phyloP scores from a whole-genome alignment of 2,888 invertebrate genomes.

The Hybos culiciformis region DNA sequence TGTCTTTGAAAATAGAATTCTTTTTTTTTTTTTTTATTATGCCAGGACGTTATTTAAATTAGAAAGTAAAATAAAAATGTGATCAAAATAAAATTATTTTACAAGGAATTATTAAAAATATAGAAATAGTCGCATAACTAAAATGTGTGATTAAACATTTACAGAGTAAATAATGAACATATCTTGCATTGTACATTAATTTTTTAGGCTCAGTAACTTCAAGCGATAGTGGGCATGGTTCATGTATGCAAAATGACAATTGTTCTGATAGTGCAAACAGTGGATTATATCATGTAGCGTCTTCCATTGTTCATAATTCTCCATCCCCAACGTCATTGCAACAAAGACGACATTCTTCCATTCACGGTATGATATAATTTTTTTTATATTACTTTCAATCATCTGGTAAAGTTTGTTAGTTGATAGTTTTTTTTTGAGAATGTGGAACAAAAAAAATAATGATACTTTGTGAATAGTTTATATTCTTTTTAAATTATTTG shows the following conservation, averaged over 20 bases:
- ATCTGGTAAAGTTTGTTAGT: neutral
- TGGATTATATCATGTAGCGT: slow-evolving; percentile 21
- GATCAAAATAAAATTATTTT: slow-evolving; percentile 10
- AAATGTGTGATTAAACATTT: neutral
- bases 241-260: slow-evolving; percentile 45
- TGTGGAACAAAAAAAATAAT: slow-evolving; percentile 3
- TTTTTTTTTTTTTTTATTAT: no score
- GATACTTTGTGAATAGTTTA: slow-evolving; percentile 9
- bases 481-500: slow-evolving; percentile 7
- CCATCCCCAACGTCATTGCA: slow-evolving; percentile 35
- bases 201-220: slow-evolving; percentile 71
- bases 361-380: slow-evolving; percentile 36
- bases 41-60: slow-evolving; percentile 7
- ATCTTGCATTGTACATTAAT: no score
- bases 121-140: no score
- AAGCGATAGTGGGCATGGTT: slow-evolving; percentile 81
- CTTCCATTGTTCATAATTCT: slow-evolving; percentile 26
- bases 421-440: neutral
- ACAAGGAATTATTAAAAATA: no score
- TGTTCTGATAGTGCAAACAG: slow-evolving; percentile 18
- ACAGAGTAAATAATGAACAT: neutral
- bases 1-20: no score
- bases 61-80: slow-evolving; percentile 11
- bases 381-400: no score
- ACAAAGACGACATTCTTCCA: slow-evolving; percentile 40